A percentile compares a stretch with the other conserved stretches of the same genome.
Evolutionary conservation across 2,888 invertebrate species (phyloP).

Genomic region (Platerodrilus igneus): DNA sequence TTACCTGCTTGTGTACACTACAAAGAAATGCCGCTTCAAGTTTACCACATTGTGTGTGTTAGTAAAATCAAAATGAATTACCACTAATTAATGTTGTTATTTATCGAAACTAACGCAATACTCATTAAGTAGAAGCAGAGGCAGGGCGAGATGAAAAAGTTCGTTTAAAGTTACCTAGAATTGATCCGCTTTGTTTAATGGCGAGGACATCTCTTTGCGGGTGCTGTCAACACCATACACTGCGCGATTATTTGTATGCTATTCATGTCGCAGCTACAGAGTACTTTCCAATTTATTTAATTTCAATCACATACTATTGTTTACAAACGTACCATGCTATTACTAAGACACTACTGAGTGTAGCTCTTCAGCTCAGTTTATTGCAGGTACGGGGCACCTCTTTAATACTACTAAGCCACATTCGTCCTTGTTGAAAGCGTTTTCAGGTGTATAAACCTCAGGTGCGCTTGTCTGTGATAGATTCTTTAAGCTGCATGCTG

Average conservation of each 20-base stretch:
- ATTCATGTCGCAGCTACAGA: constrained; percentile 40
- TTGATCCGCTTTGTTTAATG: constrained; percentile 35
- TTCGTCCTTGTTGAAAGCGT: constrained; percentile 21
- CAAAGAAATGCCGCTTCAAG: too few species aligned
- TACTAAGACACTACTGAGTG: constrained; percentile 51
- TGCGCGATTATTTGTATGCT: constrained; percentile 40
- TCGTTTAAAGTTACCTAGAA: constrained; percentile 32
- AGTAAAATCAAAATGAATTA: too few species aligned
- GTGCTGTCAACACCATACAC: constrained; percentile 42
- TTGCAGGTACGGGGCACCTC: constrained; percentile 36
- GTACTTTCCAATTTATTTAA: constrained; percentile 35
- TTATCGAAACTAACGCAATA: not conserved
- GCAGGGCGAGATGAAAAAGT: constrained; percentile 12
- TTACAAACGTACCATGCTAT: constrained; percentile 51
- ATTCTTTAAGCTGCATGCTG: constrained; percentile 45
- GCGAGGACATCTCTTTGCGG: constrained; percentile 31
- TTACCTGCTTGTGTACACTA: too few species aligned
- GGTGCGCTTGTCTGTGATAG: constrained; percentile 25
- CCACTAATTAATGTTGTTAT: too few species aligned
- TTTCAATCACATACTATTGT: constrained; percentile 49
- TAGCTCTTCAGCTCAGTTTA: constrained; percentile 43
- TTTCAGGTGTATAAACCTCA: constrained; percentile 18
- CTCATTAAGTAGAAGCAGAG: not conserved
- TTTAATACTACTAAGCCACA: constrained; percentile 22
- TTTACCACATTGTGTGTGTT: too few species aligned